These are phyloP conservation scores for Hydroisotoma schaefferi DNA, from an alignment of 2,888 invertebrate species.

Conservation along the genomic window DNA sequence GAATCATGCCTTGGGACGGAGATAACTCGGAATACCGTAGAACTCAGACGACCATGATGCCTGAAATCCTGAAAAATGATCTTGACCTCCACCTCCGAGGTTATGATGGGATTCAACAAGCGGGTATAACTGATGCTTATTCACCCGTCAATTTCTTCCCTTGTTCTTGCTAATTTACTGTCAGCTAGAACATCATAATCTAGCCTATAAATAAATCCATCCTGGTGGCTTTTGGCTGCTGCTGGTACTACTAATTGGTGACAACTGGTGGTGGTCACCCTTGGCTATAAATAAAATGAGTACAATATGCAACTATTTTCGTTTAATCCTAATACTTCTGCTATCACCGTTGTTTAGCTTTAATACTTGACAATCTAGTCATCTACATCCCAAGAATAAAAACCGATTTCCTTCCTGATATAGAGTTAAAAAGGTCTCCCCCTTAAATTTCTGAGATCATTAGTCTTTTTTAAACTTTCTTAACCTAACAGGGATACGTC, in stretches of 20 bases:
- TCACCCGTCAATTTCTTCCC: neutral
- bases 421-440: neutral
- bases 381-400: constrained; percentile 5
- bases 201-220: neutral
- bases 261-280: too few relatives aligned
- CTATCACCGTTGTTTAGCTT: too few relatives aligned
- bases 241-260: too few relatives aligned
- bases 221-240: neutral
- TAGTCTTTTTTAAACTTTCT: neutral
- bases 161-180: neutral
- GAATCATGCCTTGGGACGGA: constrained; percentile 41
- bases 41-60: constrained; percentile 41
- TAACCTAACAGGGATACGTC: neutral
- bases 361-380: too few relatives aligned
- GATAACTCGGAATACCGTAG: constrained; percentile 43
- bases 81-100: constrained; percentile 41
- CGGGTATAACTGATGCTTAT: constrained; percentile 3
- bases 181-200: neutral
- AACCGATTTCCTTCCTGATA: constrained; percentile 1
- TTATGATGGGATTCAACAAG: constrained; percentile 11
- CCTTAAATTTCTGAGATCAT: neutral
- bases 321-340: too few relatives aligned
- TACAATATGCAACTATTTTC: too few relatives aligned
- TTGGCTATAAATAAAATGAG: too few relatives aligned
- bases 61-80: constrained; percentile 41